phyloP scores from a whole-genome alignment of 2,113 vertebrate genomes.

The Motacilla alba region DNA sequence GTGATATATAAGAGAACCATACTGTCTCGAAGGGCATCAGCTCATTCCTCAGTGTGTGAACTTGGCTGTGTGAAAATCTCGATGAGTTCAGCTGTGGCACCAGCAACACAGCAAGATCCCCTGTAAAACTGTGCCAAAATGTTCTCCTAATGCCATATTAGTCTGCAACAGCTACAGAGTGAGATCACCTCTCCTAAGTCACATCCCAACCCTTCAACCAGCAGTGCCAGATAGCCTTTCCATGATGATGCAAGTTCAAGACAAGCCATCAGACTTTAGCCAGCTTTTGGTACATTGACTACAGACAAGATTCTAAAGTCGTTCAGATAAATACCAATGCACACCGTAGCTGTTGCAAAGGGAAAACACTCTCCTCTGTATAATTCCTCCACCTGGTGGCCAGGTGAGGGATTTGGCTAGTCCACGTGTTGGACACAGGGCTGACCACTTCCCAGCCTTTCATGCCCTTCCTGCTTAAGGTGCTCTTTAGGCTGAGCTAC shows the following conservation, averaged over 20 bases:
- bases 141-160: not conserved
- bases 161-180: not conserved
- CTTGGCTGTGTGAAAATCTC: not conserved
- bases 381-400: slow-evolving; percentile 56
- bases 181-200: not conserved
- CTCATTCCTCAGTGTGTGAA: accelerated
- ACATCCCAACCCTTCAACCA: not conserved
- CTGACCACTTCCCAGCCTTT: not conserved
- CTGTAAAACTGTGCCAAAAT: not conserved
- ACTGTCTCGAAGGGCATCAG: accelerated
- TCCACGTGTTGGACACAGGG: not conserved
- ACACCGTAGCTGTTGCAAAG: accelerated
- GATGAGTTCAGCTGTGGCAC: not conserved
- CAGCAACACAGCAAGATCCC: not conserved
- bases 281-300: not conserved
- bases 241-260: not conserved
- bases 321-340: not conserved
- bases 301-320: not conserved
- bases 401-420: slow-evolving; percentile 43
- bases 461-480: not conserved
- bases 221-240: not conserved
- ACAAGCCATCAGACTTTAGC: not conserved
- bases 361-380: not conserved
- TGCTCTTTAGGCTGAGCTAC: not conserved
- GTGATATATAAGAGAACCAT: not conserved